phyloP scores from a whole-genome alignment of 53 echinoderm and acorn worm genomes.

The Echinarachnius parma region DNA sequence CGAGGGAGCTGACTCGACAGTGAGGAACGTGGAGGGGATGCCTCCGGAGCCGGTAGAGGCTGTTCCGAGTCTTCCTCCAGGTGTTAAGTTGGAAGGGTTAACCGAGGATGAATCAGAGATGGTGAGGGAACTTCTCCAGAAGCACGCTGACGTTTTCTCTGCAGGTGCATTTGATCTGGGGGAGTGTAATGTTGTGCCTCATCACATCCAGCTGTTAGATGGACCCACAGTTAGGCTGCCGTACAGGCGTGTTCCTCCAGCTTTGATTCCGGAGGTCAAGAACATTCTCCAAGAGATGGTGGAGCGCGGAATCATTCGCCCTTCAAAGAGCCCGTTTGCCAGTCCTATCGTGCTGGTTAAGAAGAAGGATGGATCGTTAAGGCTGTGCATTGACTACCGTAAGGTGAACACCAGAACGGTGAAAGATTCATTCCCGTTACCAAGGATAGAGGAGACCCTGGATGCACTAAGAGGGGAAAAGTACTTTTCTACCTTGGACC shows the following conservation, averaged over 20 bases:
- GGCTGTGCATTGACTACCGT: conserved; percentile 55
- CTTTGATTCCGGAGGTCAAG: conserved; percentile 32
- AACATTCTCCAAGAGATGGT: conserved; percentile 49
- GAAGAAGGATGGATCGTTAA: conserved; percentile 33
- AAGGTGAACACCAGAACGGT: conserved; percentile 15
- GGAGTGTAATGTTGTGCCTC: conserved; percentile 23
- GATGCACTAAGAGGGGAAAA: conserved; percentile 43
- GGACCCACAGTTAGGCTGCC: conserved; percentile 24
- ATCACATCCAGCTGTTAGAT: conserved; percentile 5
- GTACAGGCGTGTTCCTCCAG: conserved; percentile 20
- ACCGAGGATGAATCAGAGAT: not conserved
- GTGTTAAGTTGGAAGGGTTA: conserved; percentile 34
- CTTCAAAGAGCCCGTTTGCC: conserved; percentile 47
- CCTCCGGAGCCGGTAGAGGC: not conserved
- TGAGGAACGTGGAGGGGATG: too few relatives aligned
- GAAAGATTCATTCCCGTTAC: conserved; percentile 55
- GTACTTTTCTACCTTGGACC: conserved; percentile 50
- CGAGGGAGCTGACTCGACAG: too few relatives aligned
- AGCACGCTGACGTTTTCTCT: conserved; percentile 15
- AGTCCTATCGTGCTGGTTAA: conserved; percentile 53
- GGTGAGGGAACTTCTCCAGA: not conserved
- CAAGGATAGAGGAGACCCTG: conserved; percentile 64
- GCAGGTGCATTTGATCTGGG: conserved; percentile 36
- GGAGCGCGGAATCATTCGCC: conserved; percentile 30
- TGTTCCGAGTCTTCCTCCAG: conserved; percentile 2